Conservation (phyloP, 2,113 vertebrate genomes). For the Peromyscus polionotus region DNA sequence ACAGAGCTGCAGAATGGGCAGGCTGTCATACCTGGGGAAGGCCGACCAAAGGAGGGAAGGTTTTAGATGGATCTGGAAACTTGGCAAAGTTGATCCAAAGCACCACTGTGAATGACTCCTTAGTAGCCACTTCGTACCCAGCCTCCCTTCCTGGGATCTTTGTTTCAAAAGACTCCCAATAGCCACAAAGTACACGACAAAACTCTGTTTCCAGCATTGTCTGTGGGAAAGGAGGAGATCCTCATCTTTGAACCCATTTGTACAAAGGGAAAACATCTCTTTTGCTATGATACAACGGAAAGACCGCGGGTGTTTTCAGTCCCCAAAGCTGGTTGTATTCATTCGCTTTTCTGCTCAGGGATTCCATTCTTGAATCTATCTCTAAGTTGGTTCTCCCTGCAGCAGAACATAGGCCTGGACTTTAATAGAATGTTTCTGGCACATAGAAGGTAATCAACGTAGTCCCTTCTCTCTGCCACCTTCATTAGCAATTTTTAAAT, state of each 20-base stretch:
- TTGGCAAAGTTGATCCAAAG: background rate
- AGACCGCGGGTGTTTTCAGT: background rate
- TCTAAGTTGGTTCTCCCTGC: background rate
- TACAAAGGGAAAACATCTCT: background rate
- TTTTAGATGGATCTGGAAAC: background rate
- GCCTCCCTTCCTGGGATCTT: background rate
- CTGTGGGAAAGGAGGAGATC: too few species aligned
- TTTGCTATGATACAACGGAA: background rate
- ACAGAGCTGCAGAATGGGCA: background rate
- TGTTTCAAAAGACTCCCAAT: background rate
- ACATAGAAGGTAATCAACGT: background rate
- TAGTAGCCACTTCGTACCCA: background rate
- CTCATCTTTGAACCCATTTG: background rate
- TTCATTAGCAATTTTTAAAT: background rate
- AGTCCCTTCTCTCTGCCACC: background rate
- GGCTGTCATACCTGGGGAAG: background rate
- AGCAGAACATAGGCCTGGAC: background rate
- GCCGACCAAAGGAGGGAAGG: background rate
- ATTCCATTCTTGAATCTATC: background rate
- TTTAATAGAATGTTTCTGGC: background rate
- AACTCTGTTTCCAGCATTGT: background rate
- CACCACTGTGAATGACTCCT: background rate
- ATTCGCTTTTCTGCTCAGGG: background rate
- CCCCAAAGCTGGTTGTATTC: background rate
- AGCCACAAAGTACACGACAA: background rate